phyloP scores from a whole-genome alignment of 2,113 vertebrate genomes.

The Macrotus californicus region DNA sequence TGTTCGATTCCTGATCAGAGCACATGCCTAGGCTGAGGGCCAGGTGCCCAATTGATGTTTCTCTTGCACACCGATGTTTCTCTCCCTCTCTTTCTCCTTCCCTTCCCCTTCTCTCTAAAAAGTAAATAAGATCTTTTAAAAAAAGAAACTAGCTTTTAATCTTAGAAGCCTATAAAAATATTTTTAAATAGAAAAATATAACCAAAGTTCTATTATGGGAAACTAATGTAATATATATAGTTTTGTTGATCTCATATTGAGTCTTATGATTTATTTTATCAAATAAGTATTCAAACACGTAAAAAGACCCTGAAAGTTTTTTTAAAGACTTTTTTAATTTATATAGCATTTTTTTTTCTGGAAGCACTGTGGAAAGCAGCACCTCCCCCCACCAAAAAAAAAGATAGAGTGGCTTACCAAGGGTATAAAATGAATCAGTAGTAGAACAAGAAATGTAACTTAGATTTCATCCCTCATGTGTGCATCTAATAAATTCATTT shows the following conservation, averaged over 20 bases:
- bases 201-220: neutral
- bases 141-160: neutral
- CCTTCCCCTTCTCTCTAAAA: too few relatives aligned
- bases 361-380: neutral
- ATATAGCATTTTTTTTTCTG: neutral
- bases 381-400: neutral
- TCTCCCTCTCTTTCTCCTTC: too few relatives aligned
- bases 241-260: neutral
- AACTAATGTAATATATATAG: neutral
- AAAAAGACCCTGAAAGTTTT: neutral
- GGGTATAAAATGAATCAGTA: neutral
- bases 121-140: too few relatives aligned
- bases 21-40: too few relatives aligned
- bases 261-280: neutral
- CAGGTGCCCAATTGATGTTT: too few relatives aligned
- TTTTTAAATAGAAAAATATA: neutral
- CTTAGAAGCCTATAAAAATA: neutral
- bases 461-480: neutral
- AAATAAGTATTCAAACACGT: neutral
- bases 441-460: neutral
- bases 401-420: neutral
- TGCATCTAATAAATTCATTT: neutral
- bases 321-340: neutral
- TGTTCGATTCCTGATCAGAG: too few relatives aligned
- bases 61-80: too few relatives aligned